phyloP scores from a whole-genome alignment of 2,797 vertebrate species.

The Paguma larvata region DNA sequence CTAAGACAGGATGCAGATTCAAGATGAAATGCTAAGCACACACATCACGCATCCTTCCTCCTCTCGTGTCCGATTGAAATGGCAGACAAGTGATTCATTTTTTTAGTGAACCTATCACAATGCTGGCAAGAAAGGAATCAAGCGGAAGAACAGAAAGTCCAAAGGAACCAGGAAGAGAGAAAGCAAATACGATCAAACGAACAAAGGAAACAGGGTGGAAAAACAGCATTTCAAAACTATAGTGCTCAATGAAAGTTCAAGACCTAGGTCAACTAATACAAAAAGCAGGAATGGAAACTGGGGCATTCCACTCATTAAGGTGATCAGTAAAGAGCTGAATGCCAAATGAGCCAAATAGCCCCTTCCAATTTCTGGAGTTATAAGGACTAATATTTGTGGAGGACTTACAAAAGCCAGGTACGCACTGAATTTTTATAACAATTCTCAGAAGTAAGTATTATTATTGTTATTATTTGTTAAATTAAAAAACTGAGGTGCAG shows the following conservation, averaged over 20 bases:
- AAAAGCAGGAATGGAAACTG: conserved; percentile 5
- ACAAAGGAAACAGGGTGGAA: not conserved
- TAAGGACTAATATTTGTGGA: not conserved
- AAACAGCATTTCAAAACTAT: not conserved
- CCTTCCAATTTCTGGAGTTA: not conserved
- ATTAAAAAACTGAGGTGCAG: not conserved
- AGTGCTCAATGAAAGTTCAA: not conserved
- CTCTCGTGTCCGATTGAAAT: not conserved
- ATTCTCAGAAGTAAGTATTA: not conserved
- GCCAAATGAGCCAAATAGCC: not conserved
- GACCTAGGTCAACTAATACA: conserved; percentile 15
- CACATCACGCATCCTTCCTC: not conserved
- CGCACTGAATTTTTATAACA: not conserved
- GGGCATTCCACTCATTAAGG: not conserved
- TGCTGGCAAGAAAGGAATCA: not conserved
- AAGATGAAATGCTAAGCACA: conserved; percentile 11
- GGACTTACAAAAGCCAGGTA: not conserved
- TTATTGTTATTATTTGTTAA: conserved; percentile 2
- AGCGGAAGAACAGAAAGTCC: conserved; percentile 11
- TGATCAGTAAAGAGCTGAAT: conserved; percentile 32
- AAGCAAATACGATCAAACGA: conserved; percentile 1
- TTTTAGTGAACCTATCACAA: not conserved
- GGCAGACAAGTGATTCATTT: not conserved
- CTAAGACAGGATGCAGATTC: not conserved
- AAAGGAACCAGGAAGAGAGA: conserved; percentile 46